These are phyloP conservation scores for Epistrophe eligans DNA, from an alignment of 2,888 invertebrate species.

Conservation along the genomic window DNA sequence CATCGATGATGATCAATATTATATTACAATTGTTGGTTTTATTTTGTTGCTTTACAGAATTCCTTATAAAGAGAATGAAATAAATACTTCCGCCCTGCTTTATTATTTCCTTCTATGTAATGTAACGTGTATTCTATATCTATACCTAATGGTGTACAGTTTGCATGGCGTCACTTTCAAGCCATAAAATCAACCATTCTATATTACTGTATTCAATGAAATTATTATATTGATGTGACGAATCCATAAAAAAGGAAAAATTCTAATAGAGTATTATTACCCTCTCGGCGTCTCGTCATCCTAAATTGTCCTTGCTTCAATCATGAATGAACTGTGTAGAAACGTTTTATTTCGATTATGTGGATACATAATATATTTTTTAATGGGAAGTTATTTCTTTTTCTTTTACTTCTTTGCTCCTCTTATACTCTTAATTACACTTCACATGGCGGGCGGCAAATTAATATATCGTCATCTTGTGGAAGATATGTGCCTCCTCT, in stretches of 20 bases:
- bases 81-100: conserved; percentile 65
- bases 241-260: conserved; percentile 57
- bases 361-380: conserved; percentile 13
- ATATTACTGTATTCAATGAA: conserved; percentile 52
- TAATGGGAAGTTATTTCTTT: conserved; percentile 13
- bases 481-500: background rate
- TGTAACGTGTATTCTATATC: background rate
- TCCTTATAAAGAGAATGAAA: conserved; percentile 57
- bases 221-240: conserved; percentile 70
- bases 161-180: conserved; percentile 64
- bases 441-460: conserved; percentile 18
- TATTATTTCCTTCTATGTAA: conserved; percentile 64
- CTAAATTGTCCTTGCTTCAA: conserved; percentile 9
- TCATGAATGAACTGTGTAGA: conserved; percentile 34
- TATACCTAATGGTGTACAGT: conserved; percentile 10
- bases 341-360: conserved; percentile 14
- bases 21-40: conserved; percentile 32
- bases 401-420: background rate
- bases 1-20: conserved; percentile 49
- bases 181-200: conserved; percentile 61
- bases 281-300: background rate
- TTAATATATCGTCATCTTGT: conserved; percentile 45
- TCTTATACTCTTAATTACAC: conserved; percentile 32
- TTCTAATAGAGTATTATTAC: conserved; percentile 62
- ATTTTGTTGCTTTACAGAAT: conserved; percentile 43